A percentile compares a stretch with the other conserved stretches of the same genome.
Evolutionary conservation across 2,113 vertebrate genomes (phyloP).

Genomic region (Pogonocichla stellata): DNA sequence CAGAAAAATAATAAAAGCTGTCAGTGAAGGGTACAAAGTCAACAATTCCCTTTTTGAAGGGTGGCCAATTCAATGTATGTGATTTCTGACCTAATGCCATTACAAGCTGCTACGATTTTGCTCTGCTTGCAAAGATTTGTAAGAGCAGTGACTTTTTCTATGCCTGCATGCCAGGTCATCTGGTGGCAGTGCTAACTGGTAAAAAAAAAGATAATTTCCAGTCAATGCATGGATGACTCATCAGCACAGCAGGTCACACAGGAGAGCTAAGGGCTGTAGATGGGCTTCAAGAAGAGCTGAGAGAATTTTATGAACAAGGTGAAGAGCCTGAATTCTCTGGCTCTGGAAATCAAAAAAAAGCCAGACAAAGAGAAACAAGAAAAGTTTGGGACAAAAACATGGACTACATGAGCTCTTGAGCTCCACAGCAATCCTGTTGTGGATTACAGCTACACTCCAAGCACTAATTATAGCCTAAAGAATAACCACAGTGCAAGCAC

Average conservation of each 20-base stretch:
- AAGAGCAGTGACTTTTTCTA: not conserved
- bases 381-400: not conserved
- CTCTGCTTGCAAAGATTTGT: too few species aligned
- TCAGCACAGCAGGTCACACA: conserved; percentile 11
- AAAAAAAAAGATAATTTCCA: not conserved
- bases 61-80: not conserved
- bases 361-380: not conserved
- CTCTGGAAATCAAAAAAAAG: not conserved
- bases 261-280: not conserved
- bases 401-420: not conserved
- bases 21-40: not conserved
- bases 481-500: not conserved
- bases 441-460: not conserved
- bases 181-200: not conserved
- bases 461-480: not conserved
- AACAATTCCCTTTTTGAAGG: not conserved
- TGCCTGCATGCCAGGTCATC: not conserved
- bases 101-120: not conserved
- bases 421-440: not conserved
- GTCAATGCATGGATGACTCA: not conserved
- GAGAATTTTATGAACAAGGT: not conserved
- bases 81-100: not conserved
- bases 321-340: not conserved
- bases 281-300: not conserved
- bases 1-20: not conserved